Conservation (phyloP, 64 coral and sea anemone genomes). For the Montipora efflorescens region DNA sequence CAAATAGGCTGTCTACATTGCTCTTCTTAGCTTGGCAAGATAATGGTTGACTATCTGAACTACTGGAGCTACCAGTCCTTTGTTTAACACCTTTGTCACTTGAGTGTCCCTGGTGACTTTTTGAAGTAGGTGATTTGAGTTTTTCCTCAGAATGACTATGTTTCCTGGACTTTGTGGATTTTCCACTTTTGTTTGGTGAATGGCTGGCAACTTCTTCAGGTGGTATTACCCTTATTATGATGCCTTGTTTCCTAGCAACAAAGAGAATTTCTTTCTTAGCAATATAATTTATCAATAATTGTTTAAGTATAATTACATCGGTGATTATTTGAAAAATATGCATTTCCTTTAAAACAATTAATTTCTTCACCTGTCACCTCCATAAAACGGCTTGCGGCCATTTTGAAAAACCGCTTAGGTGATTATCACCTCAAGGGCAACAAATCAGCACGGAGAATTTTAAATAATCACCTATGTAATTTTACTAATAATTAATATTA, state of each 20-base stretch:
- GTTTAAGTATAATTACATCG: too few species aligned
- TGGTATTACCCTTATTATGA: conserved; percentile 79
- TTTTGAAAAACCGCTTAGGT: too few species aligned
- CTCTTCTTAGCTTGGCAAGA: conserved; percentile 19
- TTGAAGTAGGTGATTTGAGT: neutral
- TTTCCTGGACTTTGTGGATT: conserved; percentile 56
- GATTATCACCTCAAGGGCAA: too few species aligned
- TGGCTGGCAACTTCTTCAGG: conserved; percentile 43
- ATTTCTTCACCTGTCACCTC: too few species aligned
- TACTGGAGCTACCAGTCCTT: conserved; percentile 35
- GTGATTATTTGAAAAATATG: too few species aligned
- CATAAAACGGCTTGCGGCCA: too few species aligned
- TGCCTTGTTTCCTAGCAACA: conserved; percentile 79
- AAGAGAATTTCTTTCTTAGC: neutral
- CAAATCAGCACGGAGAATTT: too few species aligned
- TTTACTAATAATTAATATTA: too few species aligned
- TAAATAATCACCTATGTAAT: too few species aligned
- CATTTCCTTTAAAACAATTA: too few species aligned
- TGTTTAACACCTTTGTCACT: neutral
- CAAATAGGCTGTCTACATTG: neutral
- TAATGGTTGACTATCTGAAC: conserved; percentile 40
- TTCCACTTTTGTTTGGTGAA: neutral
- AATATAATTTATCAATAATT: too few species aligned
- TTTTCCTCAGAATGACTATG: conserved; percentile 23
- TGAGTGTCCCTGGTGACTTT: neutral